Evolutionary conservation across 2,113 vertebrate genomes (phyloP).

Genomic region (Hippocampus mohnikei): DNA sequence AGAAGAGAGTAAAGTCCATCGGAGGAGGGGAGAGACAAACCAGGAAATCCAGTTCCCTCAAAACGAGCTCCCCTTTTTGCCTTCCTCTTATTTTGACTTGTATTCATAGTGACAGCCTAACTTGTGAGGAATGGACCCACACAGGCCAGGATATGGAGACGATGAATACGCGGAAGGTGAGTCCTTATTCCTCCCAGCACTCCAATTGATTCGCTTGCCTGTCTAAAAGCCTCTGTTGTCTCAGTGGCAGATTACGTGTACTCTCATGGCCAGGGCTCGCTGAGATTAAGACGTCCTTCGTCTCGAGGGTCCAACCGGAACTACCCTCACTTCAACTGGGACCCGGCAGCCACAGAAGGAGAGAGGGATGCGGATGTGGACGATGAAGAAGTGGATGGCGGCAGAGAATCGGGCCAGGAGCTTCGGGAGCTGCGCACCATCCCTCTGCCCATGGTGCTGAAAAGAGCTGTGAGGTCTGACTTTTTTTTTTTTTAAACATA

Average conservation of each 20-base stretch:
- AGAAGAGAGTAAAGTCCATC: slow-evolving; percentile 64
- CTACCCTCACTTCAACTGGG: slow-evolving; percentile 49
- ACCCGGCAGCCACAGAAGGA: background rate
- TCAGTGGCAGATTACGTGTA: slow-evolving; percentile 20
- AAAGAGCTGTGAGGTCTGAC: slow-evolving; percentile 64
- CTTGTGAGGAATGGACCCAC: slow-evolving; percentile 22
- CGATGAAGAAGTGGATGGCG: slow-evolving; percentile 4
- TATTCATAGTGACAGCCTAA: background rate
- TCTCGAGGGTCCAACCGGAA: slow-evolving; percentile 33
- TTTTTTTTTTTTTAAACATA: background rate
- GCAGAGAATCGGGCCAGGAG: slow-evolving; percentile 20
- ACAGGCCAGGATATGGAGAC: slow-evolving; percentile 4
- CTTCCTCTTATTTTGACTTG: background rate
- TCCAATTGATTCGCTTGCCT: background rate
- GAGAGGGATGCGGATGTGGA: slow-evolving; percentile 30
- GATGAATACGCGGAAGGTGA: slow-evolving; percentile 8
- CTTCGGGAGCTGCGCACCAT: slow-evolving; percentile 43
- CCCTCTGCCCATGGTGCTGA: slow-evolving; percentile 62
- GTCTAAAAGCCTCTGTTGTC: background rate
- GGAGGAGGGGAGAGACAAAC: slow-evolving; percentile 14
- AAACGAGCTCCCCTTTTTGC: background rate
- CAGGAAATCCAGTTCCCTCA: slow-evolving; percentile 14
- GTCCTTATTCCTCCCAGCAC: background rate
- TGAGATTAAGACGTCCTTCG: slow-evolving; percentile 38
- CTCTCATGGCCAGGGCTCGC: slow-evolving; percentile 30